These are phyloP conservation scores for Etheostoma spectabile DNA, from an alignment of 2,113 vertebrate genomes.

Conservation along the genomic window DNA sequence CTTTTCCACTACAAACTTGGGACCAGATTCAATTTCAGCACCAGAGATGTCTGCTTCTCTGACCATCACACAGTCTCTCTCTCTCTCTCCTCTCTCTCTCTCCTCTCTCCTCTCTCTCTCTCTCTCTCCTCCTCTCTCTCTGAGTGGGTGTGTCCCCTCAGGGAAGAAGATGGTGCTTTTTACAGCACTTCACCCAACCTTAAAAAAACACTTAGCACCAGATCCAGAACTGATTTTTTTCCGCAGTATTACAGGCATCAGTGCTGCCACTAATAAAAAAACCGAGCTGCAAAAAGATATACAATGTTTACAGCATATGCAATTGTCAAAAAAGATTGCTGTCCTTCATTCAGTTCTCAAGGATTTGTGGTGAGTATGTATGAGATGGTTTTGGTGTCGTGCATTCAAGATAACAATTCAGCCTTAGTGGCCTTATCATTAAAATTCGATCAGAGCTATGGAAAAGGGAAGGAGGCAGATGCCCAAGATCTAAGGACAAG, in stretches of 20 bases:
- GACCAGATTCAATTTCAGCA: slow-evolving; percentile 86
- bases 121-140: slow-evolving; percentile 51
- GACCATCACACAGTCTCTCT: slow-evolving; percentile 64
- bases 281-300: slow-evolving; percentile 63
- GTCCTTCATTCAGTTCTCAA: slow-evolving; percentile 40
- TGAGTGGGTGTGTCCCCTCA: slow-evolving; percentile 74
- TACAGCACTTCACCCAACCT: slow-evolving; percentile 78
- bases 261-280: slow-evolving; percentile 64
- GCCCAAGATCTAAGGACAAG: slow-evolving; percentile 66
- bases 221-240: slow-evolving; percentile 58
- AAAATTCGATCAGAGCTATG: slow-evolving; percentile 74
- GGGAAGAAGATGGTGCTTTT: slow-evolving; percentile 75
- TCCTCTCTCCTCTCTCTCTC: slow-evolving; percentile 54
- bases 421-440: slow-evolving; percentile 70
- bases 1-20: slow-evolving; percentile 83
- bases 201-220: slow-evolving; percentile 79
- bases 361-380: slow-evolving; percentile 31
- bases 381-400: slow-evolving; percentile 44
- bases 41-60: slow-evolving; percentile 78
- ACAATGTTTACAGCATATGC: slow-evolving; percentile 61
- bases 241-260: slow-evolving; percentile 64
- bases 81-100: slow-evolving; percentile 50
- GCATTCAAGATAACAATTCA: slow-evolving; percentile 56
- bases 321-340: slow-evolving; percentile 65
- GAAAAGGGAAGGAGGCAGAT: slow-evolving; percentile 35